phyloP scores from a whole-genome alignment of 2,888 invertebrate species.

The Ichneumoninae sp. region DNA sequence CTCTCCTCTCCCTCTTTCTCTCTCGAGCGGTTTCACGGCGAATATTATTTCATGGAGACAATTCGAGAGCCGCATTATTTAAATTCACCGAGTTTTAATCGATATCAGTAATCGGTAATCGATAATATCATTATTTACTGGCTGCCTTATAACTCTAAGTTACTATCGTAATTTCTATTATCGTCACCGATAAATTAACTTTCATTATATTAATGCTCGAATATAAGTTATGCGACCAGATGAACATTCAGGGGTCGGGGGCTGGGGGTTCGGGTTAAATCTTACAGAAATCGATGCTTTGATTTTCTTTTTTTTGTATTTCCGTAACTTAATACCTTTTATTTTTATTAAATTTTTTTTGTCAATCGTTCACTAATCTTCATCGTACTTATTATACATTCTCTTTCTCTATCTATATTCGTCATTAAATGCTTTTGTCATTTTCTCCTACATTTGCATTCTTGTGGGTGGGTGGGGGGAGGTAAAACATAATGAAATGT shows the following conservation, averaged over 20 bases:
- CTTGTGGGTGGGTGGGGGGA: neutral
- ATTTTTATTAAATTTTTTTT: neutral
- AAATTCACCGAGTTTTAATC: slow-evolving; percentile 12
- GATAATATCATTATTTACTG: slow-evolving; percentile 34
- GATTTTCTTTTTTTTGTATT: slow-evolving; percentile 18
- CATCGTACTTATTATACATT: neutral
- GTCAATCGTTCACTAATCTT: neutral
- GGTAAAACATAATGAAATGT: slow-evolving; percentile 30
- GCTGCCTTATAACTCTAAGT: slow-evolving; percentile 25
- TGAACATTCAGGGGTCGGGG: slow-evolving; percentile 44
- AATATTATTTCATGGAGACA: slow-evolving; percentile 9
- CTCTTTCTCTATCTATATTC: slow-evolving; percentile 8
- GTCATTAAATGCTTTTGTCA: slow-evolving; percentile 10
- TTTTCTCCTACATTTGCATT: slow-evolving; percentile 13
- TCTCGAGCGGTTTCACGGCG: slow-evolving; percentile 6
- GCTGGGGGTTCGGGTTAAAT: neutral
- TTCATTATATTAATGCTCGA: slow-evolving; percentile 43
- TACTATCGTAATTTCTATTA: slow-evolving; percentile 42
- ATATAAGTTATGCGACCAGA: slow-evolving; percentile 51
- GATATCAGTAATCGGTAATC: slow-evolving; percentile 9
- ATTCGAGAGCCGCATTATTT: slow-evolving; percentile 19
- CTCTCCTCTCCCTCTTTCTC: neutral
- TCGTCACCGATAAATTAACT: slow-evolving; percentile 57
- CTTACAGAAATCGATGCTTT: slow-evolving; percentile 46
- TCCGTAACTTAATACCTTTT: slow-evolving; percentile 1